Base-by-base conservation (phyloP, 2,888 invertebrate genomes). In the Eilema caniola region DNA sequence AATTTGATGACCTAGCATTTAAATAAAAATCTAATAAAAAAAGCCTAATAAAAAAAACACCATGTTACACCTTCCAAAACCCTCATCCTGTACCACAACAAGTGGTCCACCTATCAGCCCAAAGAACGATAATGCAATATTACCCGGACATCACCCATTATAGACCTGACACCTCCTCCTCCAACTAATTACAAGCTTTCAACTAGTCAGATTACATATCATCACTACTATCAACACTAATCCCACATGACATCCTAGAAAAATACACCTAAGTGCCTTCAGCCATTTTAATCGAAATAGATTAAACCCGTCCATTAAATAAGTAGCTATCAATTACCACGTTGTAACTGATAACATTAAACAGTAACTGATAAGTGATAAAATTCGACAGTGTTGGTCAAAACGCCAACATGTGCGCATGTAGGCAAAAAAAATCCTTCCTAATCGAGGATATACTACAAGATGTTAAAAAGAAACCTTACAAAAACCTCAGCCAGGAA, bases 301-400 rank as follows among this genome's bases (percentile, higher is more conserved):
- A 93, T 93, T 91, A 92, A 87, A 86, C 77, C 84, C 88, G 89
- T 91, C 93, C 93, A 93, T 93, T 93, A 92, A 93, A 92, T 91
- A 91, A 92, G 92, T 92, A 92, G 92, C 92, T 93, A 94, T 94
- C 94, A 94, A 95, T 94, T 94, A 93, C 88, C 83, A 81, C 80
- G 82, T 87, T 84, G 84, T 86, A 84, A 41, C 87, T 88, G 90
- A 90, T 92, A 91, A 89, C 86, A 84, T 84, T 85, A 83, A 83
- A 74, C 81, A 77, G 76, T 37, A 41, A 65, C 72, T 77, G 92
- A 93, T 72, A 69, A 69, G 23, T 63, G 72, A 72, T 94, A 93
- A 92, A 87, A 86, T 93, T 92, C 88, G 92, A 88, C 93, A 94
- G 94, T 94, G 79, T 83, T 79, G 80, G 87, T 75, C 87, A 85